These are phyloP conservation scores for Dicaeum eximium DNA, from an alignment of 2,113 vertebrate species.

Conservation along the genomic window DNA sequence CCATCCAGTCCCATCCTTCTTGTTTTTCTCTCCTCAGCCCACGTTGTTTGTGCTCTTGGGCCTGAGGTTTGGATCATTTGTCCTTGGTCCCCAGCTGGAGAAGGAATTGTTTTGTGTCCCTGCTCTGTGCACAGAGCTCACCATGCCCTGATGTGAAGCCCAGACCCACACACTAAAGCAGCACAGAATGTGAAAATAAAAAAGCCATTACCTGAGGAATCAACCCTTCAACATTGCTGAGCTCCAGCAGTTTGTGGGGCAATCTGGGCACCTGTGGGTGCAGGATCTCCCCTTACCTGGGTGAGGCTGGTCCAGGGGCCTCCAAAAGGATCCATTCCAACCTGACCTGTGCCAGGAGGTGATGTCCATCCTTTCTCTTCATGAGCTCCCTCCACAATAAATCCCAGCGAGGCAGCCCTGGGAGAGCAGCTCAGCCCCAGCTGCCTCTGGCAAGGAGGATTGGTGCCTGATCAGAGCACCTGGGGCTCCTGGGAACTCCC, in stretches of 20 bases:
- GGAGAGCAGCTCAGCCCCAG: not conserved
- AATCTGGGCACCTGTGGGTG: not conserved
- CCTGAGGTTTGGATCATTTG: too few species aligned
- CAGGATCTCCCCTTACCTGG: not conserved
- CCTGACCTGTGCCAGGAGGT: fast-evolving
- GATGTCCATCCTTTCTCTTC: fast-evolving
- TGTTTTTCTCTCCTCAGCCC: too few species aligned
- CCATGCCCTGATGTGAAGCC: fast-evolving
- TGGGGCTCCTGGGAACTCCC: not conserved
- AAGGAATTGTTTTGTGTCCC: not conserved
- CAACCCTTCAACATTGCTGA: not conserved
- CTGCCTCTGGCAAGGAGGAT: not conserved
- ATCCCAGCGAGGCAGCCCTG: not conserved
- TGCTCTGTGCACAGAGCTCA: not conserved
- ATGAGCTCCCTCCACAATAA: too few species aligned
- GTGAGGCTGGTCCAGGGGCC: not conserved
- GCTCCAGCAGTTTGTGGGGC: not conserved
- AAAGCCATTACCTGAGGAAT: not conserved
- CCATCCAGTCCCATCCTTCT: too few species aligned
- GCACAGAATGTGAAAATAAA: not conserved
- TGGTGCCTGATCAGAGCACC: not conserved
- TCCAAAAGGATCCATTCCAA: not conserved
- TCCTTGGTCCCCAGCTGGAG: too few species aligned
- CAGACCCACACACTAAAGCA: not conserved
- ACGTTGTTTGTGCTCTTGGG: too few species aligned